Evolutionary conservation across 2,797 vertebrate species (phyloP).

Genomic region (Pseudochirops corinnae): DNA sequence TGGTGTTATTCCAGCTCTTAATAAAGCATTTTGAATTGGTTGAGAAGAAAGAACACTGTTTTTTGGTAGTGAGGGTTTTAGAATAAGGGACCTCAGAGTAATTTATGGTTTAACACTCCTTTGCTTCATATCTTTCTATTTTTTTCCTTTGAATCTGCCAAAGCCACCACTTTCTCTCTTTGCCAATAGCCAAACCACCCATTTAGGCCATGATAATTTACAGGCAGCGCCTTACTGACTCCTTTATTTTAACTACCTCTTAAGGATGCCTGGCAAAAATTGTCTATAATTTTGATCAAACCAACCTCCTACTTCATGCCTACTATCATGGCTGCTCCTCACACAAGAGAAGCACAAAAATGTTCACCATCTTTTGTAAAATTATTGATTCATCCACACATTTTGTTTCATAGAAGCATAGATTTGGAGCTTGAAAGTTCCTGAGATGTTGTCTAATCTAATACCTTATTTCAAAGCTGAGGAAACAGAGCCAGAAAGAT

Average conservation of each 20-base stretch:
- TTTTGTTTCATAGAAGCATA: neutral
- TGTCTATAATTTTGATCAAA: constrained; percentile 30
- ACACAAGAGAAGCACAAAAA: constrained; percentile 8
- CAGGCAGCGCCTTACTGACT: neutral
- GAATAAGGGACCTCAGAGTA: neutral
- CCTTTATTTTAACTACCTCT: constrained; percentile 2
- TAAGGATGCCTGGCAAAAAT: constrained; percentile 26
- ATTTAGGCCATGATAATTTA: constrained; percentile 38
- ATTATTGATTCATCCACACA: neutral
- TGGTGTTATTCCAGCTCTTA: neutral
- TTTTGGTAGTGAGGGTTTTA: neutral
- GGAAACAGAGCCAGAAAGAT: neutral
- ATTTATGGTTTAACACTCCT: neutral
- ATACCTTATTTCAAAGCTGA: neutral
- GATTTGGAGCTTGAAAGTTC: neutral
- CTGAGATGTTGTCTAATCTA: neutral
- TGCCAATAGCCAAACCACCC: neutral
- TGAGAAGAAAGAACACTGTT: neutral
- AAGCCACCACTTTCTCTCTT: neutral
- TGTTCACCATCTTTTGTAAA: constrained; percentile 4
- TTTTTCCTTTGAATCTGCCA: neutral
- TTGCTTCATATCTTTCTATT: neutral
- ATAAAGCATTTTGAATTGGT: neutral
- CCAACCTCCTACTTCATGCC: constrained; percentile 14
- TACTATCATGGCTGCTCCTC: neutral